Evolutionary conservation across 2,113 vertebrate genomes (phyloP), one percentile per base, ranked within the genome.

Genomic region (Barbus barbus): DNA sequence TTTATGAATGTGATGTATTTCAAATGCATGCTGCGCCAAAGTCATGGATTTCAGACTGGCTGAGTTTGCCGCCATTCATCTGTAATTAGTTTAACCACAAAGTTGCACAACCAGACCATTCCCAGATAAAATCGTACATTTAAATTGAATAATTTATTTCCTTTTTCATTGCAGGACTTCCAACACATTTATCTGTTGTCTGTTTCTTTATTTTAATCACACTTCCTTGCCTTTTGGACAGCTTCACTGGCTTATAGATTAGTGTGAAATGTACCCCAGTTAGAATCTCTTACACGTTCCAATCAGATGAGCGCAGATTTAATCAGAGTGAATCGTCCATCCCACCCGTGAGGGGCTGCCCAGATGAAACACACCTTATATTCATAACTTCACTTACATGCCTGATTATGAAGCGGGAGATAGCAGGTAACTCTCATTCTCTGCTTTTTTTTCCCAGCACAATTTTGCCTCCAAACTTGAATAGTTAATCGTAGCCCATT

Each of bases 191-290:
- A 91, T 92, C 90, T 91, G 89, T 93, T 92, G 88, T 93, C 89
- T 92, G 84, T 87, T 78, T 77, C 83, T 82, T 91, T 89, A 85
- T 87, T 90, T 89, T 87, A 91, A 91, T 91, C 89, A 89, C 86
- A 90, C 84, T 77, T 87, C 81, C 83, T 86, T 90, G 75, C 84
- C 86, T 91, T 90, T 92, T 85, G 88, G 91, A 90, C 89, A 87
- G 85, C 91, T 92, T 92, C 90, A 91, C 91, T 91, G 89, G 90
- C 91, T 76, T 84, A 84, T 89, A 90, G 92, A 94, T 91, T 86
- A 86, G 91, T 93, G 92, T 94, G 92, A 95, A 95, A 94, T 94
- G 85, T 75, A 92, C 87, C 93, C 92, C 87, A 73, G 90, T 91
- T 92, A 90, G 92, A 92, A 86, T 93, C 89, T 85, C 91, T 87